Conservation (phyloP, 2,888 invertebrate species). For the Neoitamus cyanurus region DNA sequence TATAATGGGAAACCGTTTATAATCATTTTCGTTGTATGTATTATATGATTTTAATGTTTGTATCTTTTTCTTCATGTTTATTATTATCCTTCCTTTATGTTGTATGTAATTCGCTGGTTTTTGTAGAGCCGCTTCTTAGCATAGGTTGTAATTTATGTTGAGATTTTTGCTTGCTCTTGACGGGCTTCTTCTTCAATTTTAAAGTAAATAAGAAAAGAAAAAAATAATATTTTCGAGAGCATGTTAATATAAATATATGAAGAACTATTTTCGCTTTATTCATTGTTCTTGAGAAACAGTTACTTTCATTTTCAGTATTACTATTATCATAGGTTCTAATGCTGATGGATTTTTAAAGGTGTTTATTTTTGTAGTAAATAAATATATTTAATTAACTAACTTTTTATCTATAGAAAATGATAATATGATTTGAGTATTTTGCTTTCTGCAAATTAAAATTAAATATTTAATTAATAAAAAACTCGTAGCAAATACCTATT, state of each 20-base stretch:
- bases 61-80: not conserved
- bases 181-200: constrained; percentile 32
- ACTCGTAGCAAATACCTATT: no score
- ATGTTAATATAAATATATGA: constrained; percentile 26
- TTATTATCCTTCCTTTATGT: constrained; percentile 4
- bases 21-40: not conserved
- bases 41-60: not conserved
- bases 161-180: constrained; percentile 37
- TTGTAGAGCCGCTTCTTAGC: constrained; percentile 33
- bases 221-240: not conserved
- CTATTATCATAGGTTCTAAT: not conserved
- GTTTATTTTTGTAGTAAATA: not conserved
- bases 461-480: no score
- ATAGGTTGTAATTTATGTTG: constrained; percentile 21
- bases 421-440: no score
- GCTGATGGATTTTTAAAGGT: constrained; percentile 33
- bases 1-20: constrained; percentile 47
- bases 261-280: constrained; percentile 26
- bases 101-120: constrained; percentile 12
- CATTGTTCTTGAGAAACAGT: constrained; percentile 2
- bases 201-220: not conserved
- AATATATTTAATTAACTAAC: not conserved
- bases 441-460: no score
- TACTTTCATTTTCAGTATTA: not conserved
- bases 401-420: not conserved